Evolutionary conservation across 1,140 invertebrate genomes (phyloP), one percentile per base, ranked within the genome.

Genomic region (Calosoma granatense): DNA sequence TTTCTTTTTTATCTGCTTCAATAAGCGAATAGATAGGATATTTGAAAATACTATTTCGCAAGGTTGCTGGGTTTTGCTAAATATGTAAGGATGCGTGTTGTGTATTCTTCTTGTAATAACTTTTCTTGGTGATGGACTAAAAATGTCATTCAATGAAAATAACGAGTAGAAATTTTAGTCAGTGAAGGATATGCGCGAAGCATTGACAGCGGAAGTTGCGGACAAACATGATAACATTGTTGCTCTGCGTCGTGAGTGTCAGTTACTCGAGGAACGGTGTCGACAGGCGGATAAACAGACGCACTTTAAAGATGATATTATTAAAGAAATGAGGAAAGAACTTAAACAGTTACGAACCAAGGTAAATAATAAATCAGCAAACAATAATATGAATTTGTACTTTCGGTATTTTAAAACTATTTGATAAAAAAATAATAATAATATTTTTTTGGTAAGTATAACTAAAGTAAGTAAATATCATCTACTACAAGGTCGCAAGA

Each of bases 281-380:
- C 57, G 66, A 51, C 67, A 73, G 54, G 68, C 71, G 6, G 72
- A 73, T 39, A 71, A 72, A 59, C 72, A 76, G 59, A 71, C 70
- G 11, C 69, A 70, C 26, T 78, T 75, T 60, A 79, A 76, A 64
- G 75, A 80, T 53, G 73, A 77, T 53, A 72, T 80, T 51, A 79
- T 80, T 54, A 76, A 73, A 60, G 72, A 78, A 60, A 64, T 81
- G 65, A 65, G 76, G 17, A 76, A 76, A 61, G 71, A 77, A 63
- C 59, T 76, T 2, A 76, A 75, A 60, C 60, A 67, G 60, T 15
- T 58, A 14, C 51, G 59, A 30, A 22, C 58, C 20, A 69, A 69
- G 65, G 71, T 71, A 67, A 53, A 21, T 17, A 51, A n/a, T n/a
- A n/a, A n/a, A n/a, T n/a, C n/a, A n/a, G n/a, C n/a, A n/a, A n/a